Base-by-base conservation (phyloP, 2,797 vertebrate genomes). In the Gymnodraco acuticeps region DNA sequence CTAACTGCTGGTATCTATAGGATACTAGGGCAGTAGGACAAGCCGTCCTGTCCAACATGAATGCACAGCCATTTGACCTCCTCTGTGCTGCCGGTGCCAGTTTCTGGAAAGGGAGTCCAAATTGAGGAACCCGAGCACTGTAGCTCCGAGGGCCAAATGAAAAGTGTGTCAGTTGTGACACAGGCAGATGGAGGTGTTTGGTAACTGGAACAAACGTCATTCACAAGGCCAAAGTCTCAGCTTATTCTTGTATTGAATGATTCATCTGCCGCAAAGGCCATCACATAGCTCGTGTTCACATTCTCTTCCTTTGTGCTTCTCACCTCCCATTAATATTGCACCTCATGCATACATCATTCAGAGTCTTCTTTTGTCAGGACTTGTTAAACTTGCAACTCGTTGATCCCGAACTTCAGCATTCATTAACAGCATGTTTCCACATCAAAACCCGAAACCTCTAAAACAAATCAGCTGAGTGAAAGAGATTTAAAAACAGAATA, bases 11-110 rank as follows among this genome's bases (percentile, higher is more conserved):
- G 63, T 63, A 60, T 65, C 41, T 67, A 46, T 12, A 72, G 63
- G 78, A 87, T 64, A 88, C 78, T 88, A 61, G 91, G 85, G 86
- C 86, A 93, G 87, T 86, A 68, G 91, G 90, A 72, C 90, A 90
- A 64, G 75, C 61, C 65, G 48, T 42, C 69, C 48, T 33, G 56
- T 67, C 60, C 53, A 59, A 77, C 67, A 62, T 50, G 70, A 86
- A 81, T 11, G 54, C 77, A 47, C 46, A 43, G 48, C 60, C 78
- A 71, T 90, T 75, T 91, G 81, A 92, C 86, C 85, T 81, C 61
- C 42, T 50, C 54, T 17, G 53, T 58, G 70, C 75, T 73, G 53
- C 52, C 31, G 38, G 63, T 83, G 91, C 85, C 80, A 89, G 78
- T 69, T 86, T 87, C 65, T 64, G 75, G 73, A 85, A 69, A 85